Base-by-base conservation (phyloP, 2,888 invertebrate species). In the Lathronympha strigana region DNA sequence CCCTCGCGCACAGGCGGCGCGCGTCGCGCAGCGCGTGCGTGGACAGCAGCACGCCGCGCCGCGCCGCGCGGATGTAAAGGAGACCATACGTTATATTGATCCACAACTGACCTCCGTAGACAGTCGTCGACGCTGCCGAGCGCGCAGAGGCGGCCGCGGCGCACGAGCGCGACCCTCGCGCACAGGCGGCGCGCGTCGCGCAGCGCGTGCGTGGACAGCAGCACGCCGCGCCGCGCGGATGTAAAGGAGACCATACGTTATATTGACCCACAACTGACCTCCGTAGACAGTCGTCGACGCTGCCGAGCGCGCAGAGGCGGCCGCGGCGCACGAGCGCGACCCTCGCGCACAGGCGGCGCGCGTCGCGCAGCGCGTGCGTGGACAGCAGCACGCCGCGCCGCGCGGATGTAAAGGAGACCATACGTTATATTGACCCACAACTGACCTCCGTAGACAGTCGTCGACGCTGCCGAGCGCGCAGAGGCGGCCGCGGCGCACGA, bases 121-220 rank as follows among this genome's bases (percentile, higher is more conserved):
- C 82, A 93, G 79, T 78, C 93, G 82, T 81, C 76, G 0, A 82
- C 72, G 4, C 74, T 70, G 80, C 92, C 75, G 88, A 95, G 77
- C 84, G 94, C 76, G 88, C 92, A 87, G 91, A 94, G 76, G 88
- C 92, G 13, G 82, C 94, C 77, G 91, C 76, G 66, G 81, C 91
- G 69, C 92, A 94, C 81, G 93, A 96, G 68, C 93, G 93, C 77
- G 88, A 95, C 87, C 93, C 95, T 86, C 81, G 92, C 76, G 15
- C 84, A 84, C 19, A 81, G 78, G 0, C 79, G 76, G 5, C 86
- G 81, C 70, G 87, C 88, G 81, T 94, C 94, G 43, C 82, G 84
- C 75, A 94, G 93, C 79, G 94, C 94, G 87, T 96, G 96, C 61
- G 96, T 95, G 21, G 21, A 94, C 51, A 96, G 90, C 68, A 96